phyloP scores from a whole-genome alignment of 1,140 invertebrate species.

The Cydia amplana region DNA sequence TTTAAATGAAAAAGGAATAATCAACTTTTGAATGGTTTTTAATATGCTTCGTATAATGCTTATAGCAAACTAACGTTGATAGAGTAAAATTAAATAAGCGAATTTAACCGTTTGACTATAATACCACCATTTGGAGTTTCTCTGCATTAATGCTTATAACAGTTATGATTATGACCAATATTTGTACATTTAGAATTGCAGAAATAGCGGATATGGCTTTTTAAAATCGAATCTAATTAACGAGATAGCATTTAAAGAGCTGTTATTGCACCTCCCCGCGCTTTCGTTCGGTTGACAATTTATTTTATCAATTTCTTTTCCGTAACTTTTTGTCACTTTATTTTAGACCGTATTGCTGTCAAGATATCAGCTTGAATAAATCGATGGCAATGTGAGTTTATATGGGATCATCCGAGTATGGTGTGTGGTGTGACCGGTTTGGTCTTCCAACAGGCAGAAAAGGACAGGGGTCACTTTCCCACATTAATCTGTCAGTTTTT shows the following conservation, averaged over 20 bases:
- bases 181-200: background rate
- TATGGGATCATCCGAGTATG: background rate
- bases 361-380: background rate
- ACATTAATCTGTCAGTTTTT: constrained; percentile 38
- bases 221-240: background rate
- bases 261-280: background rate
- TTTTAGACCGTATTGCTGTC: background rate
- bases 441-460: constrained; percentile 46
- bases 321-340: background rate
- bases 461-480: constrained; percentile 63
- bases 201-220: background rate
- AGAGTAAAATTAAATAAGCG: background rate
- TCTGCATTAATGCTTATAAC: background rate
- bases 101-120: background rate
- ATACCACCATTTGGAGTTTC: background rate
- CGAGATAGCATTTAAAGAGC: background rate
- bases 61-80: no score
- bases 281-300: background rate
- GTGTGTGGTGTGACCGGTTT: constrained; percentile 41
- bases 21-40: background rate
- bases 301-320: background rate
- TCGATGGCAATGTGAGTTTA: background rate
- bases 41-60: background rate
- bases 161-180: background rate
- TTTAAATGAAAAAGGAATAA: background rate